phyloP scores from a whole-genome alignment of 2,888 invertebrate genomes.

The Nomada goodeniana region DNA sequence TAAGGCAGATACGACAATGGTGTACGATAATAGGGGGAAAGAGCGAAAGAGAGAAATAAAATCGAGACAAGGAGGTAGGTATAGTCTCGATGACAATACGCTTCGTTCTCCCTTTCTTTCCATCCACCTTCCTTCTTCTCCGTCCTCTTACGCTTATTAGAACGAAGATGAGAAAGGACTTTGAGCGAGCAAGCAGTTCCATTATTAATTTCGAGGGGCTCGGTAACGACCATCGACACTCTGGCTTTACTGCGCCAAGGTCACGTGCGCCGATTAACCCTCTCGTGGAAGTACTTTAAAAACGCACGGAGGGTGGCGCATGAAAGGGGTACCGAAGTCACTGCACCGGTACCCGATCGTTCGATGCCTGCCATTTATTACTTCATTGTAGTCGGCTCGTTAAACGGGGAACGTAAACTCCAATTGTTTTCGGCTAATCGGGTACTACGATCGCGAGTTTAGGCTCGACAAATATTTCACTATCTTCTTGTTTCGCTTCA shows the following conservation, averaged over 20 bases:
- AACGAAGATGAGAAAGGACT: conserved; percentile 65
- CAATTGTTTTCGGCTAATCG: conserved; percentile 9
- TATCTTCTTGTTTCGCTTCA: too few species aligned
- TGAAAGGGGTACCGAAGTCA: conserved; percentile 36
- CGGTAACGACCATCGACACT: conserved; percentile 72
- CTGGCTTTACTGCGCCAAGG: conserved; percentile 56
- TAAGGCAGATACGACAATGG: conserved; percentile 10
- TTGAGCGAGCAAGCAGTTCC: conserved; percentile 70
- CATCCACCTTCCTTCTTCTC: conserved; percentile 46
- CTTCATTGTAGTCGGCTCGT: conserved; percentile 41
- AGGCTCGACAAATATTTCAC: too few species aligned
- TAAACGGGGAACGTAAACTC: conserved; percentile 9
- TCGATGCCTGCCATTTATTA: conserved; percentile 40
- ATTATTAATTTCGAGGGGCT: conserved; percentile 76
- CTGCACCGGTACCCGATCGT: conserved; percentile 10
- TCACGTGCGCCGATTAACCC: conserved; percentile 67
- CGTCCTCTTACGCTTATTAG: conserved; percentile 75
- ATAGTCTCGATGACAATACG: conserved; percentile 66
- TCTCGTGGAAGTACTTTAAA: conserved; percentile 43
- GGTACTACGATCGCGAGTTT: neutral
- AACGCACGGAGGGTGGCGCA: conserved; percentile 47
- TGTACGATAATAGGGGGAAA: neutral
- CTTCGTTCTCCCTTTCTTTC: conserved; percentile 32
- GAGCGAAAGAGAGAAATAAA: conserved; percentile 17
- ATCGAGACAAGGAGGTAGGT: conserved; percentile 35